phyloP scores from a whole-genome alignment of 2,113 vertebrate species.

The Lagopus leucura region DNA sequence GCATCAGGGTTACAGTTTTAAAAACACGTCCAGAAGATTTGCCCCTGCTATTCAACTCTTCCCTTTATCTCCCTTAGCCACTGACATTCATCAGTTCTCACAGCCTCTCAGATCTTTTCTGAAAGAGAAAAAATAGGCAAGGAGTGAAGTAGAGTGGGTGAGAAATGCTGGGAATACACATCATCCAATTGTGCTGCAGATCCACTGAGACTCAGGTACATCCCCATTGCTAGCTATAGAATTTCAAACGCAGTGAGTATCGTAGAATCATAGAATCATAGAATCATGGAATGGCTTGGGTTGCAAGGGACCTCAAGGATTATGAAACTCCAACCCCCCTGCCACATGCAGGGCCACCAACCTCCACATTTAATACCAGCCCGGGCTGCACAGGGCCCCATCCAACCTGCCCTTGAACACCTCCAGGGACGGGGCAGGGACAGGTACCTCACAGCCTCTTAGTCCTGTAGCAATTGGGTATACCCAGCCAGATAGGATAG shows the following conservation, averaged over 20 bases:
- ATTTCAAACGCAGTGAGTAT: background rate
- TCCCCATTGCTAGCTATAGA: background rate
- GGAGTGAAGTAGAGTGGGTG: background rate
- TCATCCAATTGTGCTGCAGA: no score
- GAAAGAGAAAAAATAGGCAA: background rate
- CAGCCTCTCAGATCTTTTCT: background rate
- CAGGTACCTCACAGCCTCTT: background rate
- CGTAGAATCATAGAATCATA: no score
- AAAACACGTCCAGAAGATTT: background rate
- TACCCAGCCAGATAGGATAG: background rate
- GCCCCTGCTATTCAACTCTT: background rate
- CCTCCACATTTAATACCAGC: no score
- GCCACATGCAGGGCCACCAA: no score
- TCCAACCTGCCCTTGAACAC: no score
- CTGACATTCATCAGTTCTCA: background rate
- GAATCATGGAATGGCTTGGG: no score
- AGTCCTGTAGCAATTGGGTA: background rate
- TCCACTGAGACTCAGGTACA: background rate
- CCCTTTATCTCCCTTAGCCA: background rate
- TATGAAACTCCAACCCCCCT: no score
- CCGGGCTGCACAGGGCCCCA: no score
- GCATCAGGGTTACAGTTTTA: background rate
- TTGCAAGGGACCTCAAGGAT: no score
- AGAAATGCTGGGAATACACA: background rate
- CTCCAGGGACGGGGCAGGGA: no score